phyloP scores from a whole-genome alignment of 2,888 invertebrate species.

The Leptopilina drosophilae region DNA sequence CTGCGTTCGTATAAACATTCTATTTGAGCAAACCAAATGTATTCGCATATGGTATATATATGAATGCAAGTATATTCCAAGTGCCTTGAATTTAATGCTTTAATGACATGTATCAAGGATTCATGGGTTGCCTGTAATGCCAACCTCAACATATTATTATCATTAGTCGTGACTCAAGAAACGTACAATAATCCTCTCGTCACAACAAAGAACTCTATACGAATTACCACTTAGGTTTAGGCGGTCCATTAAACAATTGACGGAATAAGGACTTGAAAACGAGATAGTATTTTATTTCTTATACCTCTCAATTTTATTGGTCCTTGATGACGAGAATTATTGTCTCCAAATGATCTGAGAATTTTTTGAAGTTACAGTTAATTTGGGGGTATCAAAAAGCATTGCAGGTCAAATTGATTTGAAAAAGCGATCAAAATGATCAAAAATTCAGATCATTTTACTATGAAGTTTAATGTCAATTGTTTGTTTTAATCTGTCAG shows the following conservation, averaged over 20 bases:
- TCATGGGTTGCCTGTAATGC: slow-evolving; percentile 30
- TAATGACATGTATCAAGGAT: slow-evolving; percentile 46
- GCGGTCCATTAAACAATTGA: slow-evolving; percentile 13
- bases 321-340: neutral
- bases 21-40: slow-evolving; percentile 2
- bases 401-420: too few species aligned
- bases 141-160: slow-evolving; percentile 45
- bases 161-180: slow-evolving; percentile 45
- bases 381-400: too few species aligned
- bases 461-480: too few species aligned
- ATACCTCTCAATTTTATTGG: neutral
- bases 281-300: slow-evolving; percentile 14
- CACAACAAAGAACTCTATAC: slow-evolving; percentile 21
- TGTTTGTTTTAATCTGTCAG: too few species aligned
- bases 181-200: neutral
- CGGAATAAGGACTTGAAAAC: slow-evolving; percentile 27
- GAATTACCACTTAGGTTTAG: slow-evolving; percentile 13
- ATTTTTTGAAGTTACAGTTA: neutral
- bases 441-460: too few species aligned
- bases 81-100: slow-evolving; percentile 39
- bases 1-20: neutral
- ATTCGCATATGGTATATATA: slow-evolving; percentile 16
- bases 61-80: slow-evolving; percentile 26
- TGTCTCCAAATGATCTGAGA: slow-evolving; percentile 11
- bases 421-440: too few species aligned